Evolutionary conservation across 2,888 invertebrate genomes (phyloP), one percentile per base, ranked within the genome.

Genomic region (Eupithecia dodoneata): DNA sequence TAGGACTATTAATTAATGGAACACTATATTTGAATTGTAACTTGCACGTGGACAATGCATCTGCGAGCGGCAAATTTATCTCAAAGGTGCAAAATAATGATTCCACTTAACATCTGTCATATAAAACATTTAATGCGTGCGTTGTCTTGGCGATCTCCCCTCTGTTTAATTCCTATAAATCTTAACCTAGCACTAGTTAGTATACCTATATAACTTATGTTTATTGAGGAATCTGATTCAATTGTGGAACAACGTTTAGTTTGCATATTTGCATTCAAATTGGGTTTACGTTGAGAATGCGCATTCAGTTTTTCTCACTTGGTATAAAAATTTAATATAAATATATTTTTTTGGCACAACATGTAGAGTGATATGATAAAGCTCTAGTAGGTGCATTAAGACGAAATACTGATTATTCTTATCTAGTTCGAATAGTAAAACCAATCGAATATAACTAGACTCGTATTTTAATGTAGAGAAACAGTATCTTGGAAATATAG

Each of bases 51-150:
- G 41, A 74, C 59, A 72, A 66, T 71, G 74, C 77, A 74, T 78
- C 79, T 81, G 74, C 79, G 73, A 84, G 84, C 90, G 89, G 89
- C 83, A 87, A 89, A 90, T 79, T 80, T 89, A 91, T 91, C 90
- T 81, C 85, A 86, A 87, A 87, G 84, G 84, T 82, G 82, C 85
- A 84, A 85, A 85, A 86, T 80, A 86, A 83, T 85, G 86, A 84
- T 82, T 81, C 83, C 86, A 88, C 86, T 84, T 86, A 81, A 80
- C 77, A 76, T 83, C 84, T 89, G 91, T 89, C 92, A 87, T 86
- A 86, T 91, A 88, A 90, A 91, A 90, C 89, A 92, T 92, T 93
- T 92, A 90, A 92, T 89, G 87, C 87, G 83, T 83, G 80, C 81
- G 82, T 85, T 82, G 83, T 84, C 86, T 85, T 87, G 85, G 85